phyloP scores from a whole-genome alignment of 2,113 vertebrate species.

The Gnathonemus echidnorhynchus region DNA sequence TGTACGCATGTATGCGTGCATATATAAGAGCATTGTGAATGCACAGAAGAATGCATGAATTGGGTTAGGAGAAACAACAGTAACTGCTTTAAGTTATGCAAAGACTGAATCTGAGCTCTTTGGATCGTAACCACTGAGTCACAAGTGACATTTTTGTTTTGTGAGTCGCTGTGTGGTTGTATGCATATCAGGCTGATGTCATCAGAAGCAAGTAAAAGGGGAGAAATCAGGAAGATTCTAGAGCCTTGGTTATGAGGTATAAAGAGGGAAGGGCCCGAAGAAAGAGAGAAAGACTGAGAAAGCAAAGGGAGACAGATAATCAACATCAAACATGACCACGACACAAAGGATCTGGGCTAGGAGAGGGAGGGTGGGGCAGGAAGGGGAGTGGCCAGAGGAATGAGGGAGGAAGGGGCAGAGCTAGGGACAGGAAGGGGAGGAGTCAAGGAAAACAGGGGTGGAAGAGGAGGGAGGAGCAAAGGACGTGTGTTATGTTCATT shows the following conservation, averaged over 20 bases:
- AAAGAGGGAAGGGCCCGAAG: slow-evolving; percentile 25
- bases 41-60: background rate
- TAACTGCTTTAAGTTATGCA: background rate
- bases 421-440: slow-evolving; percentile 31
- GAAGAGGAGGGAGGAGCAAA: slow-evolving; percentile 38
- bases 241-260: slow-evolving; percentile 61
- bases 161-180: background rate
- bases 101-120: background rate
- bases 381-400: slow-evolving; percentile 36
- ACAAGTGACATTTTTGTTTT: background rate
- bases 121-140: background rate
- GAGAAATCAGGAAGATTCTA: slow-evolving; percentile 62
- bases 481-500: slow-evolving; percentile 72
- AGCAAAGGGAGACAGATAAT: slow-evolving; percentile 52
- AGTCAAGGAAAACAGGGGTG: background rate
- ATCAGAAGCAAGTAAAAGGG: slow-evolving; percentile 51
- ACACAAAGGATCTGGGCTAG: slow-evolving; percentile 84
- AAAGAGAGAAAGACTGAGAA: slow-evolving; percentile 38
- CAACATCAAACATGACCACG: slow-evolving; percentile 80
- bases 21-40: background rate
- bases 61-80: background rate
- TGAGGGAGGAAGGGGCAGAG: slow-evolving; percentile 46
- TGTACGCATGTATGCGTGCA: background rate
- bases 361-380: slow-evolving; percentile 48
- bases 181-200: slow-evolving; percentile 43